Conservation (phyloP, 2,797 vertebrate species). For the Acanthurus lineatus region DNA sequence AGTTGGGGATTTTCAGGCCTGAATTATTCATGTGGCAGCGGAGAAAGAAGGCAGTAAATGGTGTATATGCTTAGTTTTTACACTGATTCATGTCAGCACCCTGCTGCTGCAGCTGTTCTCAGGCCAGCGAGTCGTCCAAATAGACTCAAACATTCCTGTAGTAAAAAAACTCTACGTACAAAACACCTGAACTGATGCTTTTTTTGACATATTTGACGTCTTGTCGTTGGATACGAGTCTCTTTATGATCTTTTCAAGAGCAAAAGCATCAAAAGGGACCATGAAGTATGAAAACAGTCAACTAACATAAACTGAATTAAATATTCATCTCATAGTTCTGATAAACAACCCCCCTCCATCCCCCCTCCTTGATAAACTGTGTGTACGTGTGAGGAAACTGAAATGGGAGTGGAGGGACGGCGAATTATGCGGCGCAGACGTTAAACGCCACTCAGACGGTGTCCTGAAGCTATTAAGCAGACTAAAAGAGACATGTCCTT, state of each 20-base stretch:
- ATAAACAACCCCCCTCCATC: conserved; percentile 71
- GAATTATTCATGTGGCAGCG: conserved; percentile 59
- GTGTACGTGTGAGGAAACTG: conserved; percentile 34
- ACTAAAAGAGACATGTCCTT: conserved; percentile 77
- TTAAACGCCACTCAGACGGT: conserved; percentile 73
- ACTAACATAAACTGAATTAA: conserved; percentile 55
- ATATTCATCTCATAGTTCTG: conserved; percentile 48
- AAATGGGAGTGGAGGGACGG: conserved; percentile 49
- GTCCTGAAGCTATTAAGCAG: conserved; percentile 75
- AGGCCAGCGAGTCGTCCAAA: conserved; percentile 21
- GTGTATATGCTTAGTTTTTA: conserved; percentile 18
- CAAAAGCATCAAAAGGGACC: conserved; percentile 36
- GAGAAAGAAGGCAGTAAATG: conserved; percentile 36
- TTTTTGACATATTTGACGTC: conserved; percentile 39
- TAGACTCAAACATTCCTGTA: conserved; percentile 6
- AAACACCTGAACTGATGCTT: conserved; percentile 22
- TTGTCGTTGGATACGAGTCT: conserved; percentile 42
- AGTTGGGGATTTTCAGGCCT: conserved; percentile 43
- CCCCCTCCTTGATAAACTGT: conserved; percentile 45
- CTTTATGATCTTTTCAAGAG: conserved; percentile 51
- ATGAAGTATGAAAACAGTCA: conserved; percentile 53
- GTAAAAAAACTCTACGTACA: conserved; percentile 9
- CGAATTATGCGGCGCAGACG: conserved; percentile 60
- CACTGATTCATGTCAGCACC: conserved; percentile 22
- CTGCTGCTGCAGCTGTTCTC: conserved; percentile 5